phyloP scores from a whole-genome alignment of 2,888 invertebrate species.

The Neoascia interrupta region DNA sequence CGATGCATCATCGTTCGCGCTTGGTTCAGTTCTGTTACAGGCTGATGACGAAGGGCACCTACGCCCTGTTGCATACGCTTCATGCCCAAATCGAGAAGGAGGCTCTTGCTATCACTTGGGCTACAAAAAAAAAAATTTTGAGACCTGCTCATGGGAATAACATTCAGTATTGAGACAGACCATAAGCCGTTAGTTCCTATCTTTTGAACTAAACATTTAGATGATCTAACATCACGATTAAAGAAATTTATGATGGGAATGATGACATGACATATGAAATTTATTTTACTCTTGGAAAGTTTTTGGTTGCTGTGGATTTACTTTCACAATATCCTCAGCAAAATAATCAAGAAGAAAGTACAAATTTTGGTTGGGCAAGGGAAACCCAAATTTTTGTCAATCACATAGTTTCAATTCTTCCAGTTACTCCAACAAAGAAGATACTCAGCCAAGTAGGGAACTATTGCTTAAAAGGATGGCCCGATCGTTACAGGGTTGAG shows the following conservation, averaged over 20 bases:
- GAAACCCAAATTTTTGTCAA: background rate
- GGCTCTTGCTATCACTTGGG: background rate
- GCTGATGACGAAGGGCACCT: background rate
- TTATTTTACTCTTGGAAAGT: background rate
- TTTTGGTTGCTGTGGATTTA: constrained; percentile 58
- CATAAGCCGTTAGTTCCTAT: constrained; percentile 31
- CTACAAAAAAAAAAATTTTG: constrained; percentile 9
- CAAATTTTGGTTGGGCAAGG: constrained; percentile 19
- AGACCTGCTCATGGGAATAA: constrained; percentile 72
- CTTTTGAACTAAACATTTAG: constrained; percentile 8
- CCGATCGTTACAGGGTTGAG: background rate
- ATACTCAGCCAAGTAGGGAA: background rate
- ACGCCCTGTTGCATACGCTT: background rate
- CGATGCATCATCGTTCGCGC: background rate
- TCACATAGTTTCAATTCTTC: constrained; percentile 6
- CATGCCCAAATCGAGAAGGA: constrained; percentile 62
- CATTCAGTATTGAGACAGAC: constrained; percentile 72
- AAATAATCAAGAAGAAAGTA: too few species aligned
- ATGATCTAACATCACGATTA: background rate
- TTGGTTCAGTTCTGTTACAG: constrained; percentile 36
- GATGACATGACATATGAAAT: background rate
- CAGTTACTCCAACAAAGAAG: background rate
- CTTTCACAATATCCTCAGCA: constrained; percentile 31
- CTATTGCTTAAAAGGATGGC: background rate
- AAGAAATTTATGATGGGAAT: constrained; percentile 13